Evolutionary conservation across 2,113 vertebrate species (phyloP), one percentile per base, ranked within the genome.

Genomic region (Bambusicola thoracicus): DNA sequence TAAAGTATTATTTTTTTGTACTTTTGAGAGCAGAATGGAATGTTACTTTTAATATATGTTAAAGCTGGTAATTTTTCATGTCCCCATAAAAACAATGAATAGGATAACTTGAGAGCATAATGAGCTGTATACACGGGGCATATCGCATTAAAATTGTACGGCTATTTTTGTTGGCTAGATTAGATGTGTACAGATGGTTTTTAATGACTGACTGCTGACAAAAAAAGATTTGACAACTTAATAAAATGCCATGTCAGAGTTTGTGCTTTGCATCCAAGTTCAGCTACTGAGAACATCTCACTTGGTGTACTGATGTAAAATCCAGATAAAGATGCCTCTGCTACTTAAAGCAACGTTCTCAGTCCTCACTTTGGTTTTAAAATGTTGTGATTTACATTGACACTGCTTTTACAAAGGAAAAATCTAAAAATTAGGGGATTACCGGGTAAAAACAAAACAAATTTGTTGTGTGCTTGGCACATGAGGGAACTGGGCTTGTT

Each of bases 1-100:
- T 92, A 34, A 95, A 95, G 59, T 38, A n/a, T 73, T 95, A 95
- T 93, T 91, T 92, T 92, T 93, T 91, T 84, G 83, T 95, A 90
- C 53, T 85, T 93, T 65, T 38, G 65, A 72, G 75, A 92, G 62
- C 56, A 75, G 68, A 91, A 81, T 48, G 2, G 83, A 80, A 63
- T 75, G 74, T 70, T 87, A 66, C 76, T 93, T 90, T 68, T 91
- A 94, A 78, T 81, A 58, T 86, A 68, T 46, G 36, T 90, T 43
- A 72, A 87, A 87, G 29, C 46, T 86, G 36, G 14, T 56, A 55
- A 83, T 62, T 51, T 81, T 58, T 93, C 61, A 68, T 78, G 40
- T 59, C 53, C 32, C 59, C 20, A 79, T 29, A 85, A 74, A 19
- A 55, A 44, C 56, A 83, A 56, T 41, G 34, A 81, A 53, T 22